Conservation (phyloP, 2,888 invertebrate species). For the Polymixis flavicincta region DNA sequence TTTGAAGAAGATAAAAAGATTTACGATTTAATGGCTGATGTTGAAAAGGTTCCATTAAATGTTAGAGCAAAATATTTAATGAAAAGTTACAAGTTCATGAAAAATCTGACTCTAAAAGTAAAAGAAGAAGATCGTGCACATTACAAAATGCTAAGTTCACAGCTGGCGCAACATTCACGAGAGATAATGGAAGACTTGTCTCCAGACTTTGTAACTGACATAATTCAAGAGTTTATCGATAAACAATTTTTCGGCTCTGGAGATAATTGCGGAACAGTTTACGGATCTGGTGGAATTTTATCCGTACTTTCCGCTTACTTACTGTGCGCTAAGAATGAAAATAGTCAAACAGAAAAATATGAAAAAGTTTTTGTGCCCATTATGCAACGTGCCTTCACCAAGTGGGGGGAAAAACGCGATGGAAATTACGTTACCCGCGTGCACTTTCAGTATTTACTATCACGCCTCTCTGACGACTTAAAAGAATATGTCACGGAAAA, state of each 20-base stretch:
- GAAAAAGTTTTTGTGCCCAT: constrained; percentile 73
- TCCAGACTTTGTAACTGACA: constrained; percentile 71
- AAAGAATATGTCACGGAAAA: constrained; percentile 64
- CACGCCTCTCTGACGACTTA: constrained; percentile 67
- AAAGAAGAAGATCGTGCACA: constrained; percentile 60
- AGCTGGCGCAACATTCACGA: constrained; percentile 68
- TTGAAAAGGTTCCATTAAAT: constrained; percentile 69
- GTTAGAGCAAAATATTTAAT: constrained; percentile 74
- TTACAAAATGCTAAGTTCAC: constrained; percentile 58
- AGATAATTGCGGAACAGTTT: constrained; percentile 22
- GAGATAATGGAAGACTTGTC: constrained; percentile 73
- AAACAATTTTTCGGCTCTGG: constrained; percentile 65
- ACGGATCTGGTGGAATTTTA: constrained; percentile 56
- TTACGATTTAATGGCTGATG: constrained; percentile 72
- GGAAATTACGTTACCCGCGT: constrained; percentile 61
- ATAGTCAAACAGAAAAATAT: constrained; percentile 73
- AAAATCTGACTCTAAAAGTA: constrained; percentile 64
- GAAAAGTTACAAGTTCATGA: constrained; percentile 77
- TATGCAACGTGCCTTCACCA: constrained; percentile 68
- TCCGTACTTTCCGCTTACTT: constrained; percentile 74
- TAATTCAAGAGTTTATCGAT: constrained; percentile 73
- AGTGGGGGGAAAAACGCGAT: constrained; percentile 69
- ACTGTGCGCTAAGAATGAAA: constrained; percentile 71
- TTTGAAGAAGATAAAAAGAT: constrained; percentile 78
- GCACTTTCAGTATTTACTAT: constrained; percentile 68